A percentile compares a stretch with the other conserved stretches of the same genome.
Conservation (phyloP, 1,140 invertebrate species). For the Procambarus clarkii region DNA sequence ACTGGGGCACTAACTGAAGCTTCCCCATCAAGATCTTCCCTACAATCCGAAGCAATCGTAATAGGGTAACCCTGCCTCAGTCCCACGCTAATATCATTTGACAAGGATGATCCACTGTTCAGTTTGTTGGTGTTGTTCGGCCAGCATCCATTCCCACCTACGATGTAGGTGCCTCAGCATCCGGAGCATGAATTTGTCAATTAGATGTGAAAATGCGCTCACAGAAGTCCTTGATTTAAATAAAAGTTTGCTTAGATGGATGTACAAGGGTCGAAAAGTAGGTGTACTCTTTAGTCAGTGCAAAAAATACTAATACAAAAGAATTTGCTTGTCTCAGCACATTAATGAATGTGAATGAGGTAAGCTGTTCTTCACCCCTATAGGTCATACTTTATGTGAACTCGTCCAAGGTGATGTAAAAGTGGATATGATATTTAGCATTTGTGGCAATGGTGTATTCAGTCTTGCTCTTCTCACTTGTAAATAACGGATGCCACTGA, state of each 20-base stretch:
- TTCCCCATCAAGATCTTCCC: constrained; percentile 1
- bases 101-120: constrained; percentile 26
- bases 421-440: constrained; percentile 67
- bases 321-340: constrained; percentile 62
- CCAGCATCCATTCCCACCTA: constrained; percentile 50
- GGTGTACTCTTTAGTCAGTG: constrained; percentile 53
- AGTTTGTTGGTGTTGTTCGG: constrained; percentile 38
- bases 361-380: constrained; percentile 64
- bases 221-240: constrained; percentile 62
- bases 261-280: constrained; percentile 68
- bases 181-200: constrained; percentile 64
- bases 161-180: constrained; percentile 61
- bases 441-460: constrained; percentile 70
- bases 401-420: constrained; percentile 68
- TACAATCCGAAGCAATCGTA: constrained; percentile 17
- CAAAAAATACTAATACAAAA: constrained; percentile 55
- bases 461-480: constrained; percentile 70
- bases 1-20: constrained; percentile 74
- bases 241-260: constrained; percentile 48
- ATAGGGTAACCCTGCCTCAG: constrained; percentile 27
- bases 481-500: constrained; percentile 66
- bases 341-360: constrained; percentile 34
- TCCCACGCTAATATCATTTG: constrained; percentile 19
- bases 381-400: constrained; percentile 68
- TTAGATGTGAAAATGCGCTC: constrained; percentile 70